These are phyloP conservation scores for Calliphora vomitoria DNA, from an alignment of 2,888 invertebrate genomes.

Conservation along the genomic window DNA sequence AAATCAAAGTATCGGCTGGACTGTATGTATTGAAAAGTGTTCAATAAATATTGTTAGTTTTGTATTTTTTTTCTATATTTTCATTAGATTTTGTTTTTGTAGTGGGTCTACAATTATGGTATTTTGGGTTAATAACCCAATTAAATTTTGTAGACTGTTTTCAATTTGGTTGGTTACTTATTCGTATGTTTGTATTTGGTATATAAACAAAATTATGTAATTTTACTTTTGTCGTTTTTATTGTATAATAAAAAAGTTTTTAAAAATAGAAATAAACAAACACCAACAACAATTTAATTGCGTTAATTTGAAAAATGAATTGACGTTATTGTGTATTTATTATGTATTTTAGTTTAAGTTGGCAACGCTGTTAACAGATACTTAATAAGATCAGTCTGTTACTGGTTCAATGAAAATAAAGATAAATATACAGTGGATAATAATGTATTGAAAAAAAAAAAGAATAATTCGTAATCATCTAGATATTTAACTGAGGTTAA, in stretches of 20 bases:
- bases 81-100: constrained; percentile 9
- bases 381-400: constrained; percentile 20
- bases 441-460: too few species aligned
- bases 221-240: constrained; percentile 6
- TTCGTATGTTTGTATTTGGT: constrained; percentile 17
- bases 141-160: constrained; percentile 59
- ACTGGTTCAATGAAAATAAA: background rate
- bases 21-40: constrained; percentile 40
- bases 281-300: constrained; percentile 11
- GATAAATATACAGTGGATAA: background rate
- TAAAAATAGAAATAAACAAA: constrained; percentile 4
- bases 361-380: constrained; percentile 36
- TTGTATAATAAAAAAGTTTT: constrained; percentile 47
- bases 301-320: constrained; percentile 43
- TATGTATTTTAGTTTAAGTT: constrained; percentile 25
- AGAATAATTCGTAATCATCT: too few species aligned
- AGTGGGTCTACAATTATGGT: constrained; percentile 59
- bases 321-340: background rate
- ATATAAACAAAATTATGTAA: constrained; percentile 68
- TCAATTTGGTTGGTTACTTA: constrained; percentile 17
- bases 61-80: constrained; percentile 11
- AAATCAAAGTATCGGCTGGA: constrained; percentile 39
- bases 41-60: constrained; percentile 20
- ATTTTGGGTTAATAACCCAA: constrained; percentile 72
- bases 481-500: too few species aligned